Conservation (phyloP, 2,888 invertebrate species). For the Cerastis leucographa region DNA sequence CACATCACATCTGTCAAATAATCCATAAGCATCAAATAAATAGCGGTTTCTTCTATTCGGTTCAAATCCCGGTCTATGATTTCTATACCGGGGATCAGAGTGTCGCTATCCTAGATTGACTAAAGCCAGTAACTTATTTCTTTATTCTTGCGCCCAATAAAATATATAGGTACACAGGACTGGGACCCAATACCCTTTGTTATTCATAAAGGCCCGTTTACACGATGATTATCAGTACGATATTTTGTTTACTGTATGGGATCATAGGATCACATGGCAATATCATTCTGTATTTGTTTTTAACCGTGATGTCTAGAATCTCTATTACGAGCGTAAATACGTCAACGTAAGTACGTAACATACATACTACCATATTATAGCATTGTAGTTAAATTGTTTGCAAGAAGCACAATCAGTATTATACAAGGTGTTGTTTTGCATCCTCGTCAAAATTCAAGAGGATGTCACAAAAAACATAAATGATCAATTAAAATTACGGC, state of each 20-base stretch:
- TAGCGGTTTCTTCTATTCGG: background rate
- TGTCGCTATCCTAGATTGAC: conserved; percentile 1
- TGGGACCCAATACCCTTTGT: background rate
- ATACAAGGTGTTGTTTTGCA: too few relatives aligned
- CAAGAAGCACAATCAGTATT: too few relatives aligned
- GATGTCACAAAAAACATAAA: too few relatives aligned
- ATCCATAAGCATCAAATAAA: conserved; percentile 6
- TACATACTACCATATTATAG: too few relatives aligned
- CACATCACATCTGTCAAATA: background rate
- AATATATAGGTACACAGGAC: conserved; percentile 2
- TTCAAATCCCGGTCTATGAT: background rate
- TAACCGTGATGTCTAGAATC: too few relatives aligned
- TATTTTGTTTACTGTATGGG: background rate
- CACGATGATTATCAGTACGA: background rate
- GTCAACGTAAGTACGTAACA: too few relatives aligned
- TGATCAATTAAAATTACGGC: too few relatives aligned
- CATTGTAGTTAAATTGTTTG: too few relatives aligned
- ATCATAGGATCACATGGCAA: too few relatives aligned
- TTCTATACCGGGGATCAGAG: conserved; percentile 11
- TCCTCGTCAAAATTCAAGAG: too few relatives aligned
- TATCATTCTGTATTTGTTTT: too few relatives aligned
- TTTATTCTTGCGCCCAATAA: conserved; percentile 26
- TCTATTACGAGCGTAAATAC: too few relatives aligned
- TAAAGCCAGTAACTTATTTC: conserved; percentile 17
- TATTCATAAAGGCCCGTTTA: background rate